These are phyloP conservation scores for Ryuthela nishihirai DNA, from an alignment of 2,888 invertebrate genomes.

Conservation along the genomic window DNA sequence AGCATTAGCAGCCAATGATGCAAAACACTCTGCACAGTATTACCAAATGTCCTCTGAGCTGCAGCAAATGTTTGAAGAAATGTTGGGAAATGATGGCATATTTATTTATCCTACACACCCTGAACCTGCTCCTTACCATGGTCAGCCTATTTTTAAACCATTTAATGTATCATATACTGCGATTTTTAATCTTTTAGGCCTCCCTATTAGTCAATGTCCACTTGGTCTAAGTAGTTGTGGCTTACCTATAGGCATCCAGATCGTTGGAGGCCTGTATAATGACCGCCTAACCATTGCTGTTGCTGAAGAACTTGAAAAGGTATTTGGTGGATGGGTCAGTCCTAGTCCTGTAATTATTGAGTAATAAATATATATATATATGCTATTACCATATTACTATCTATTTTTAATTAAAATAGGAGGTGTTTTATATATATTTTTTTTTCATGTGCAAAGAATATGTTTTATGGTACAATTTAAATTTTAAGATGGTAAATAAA, in stretches of 20 bases:
- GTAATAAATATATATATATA: too few species aligned
- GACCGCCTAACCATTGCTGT: slow-evolving; percentile 76
- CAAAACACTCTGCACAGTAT: slow-evolving; percentile 8
- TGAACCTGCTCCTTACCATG: slow-evolving; percentile 80
- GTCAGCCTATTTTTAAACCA: slow-evolving; percentile 73
- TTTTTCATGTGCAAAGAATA: too few species aligned
- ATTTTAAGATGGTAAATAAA: too few species aligned
- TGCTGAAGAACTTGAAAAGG: slow-evolving; percentile 69
- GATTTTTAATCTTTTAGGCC: slow-evolving; percentile 78
- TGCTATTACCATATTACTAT: too few species aligned
- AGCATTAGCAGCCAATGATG: slow-evolving; percentile 3
- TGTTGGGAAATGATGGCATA: slow-evolving; percentile 75
- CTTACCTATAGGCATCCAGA: slow-evolving; percentile 72
- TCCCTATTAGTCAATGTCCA: slow-evolving; percentile 83
- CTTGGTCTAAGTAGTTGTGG: slow-evolving; percentile 68
- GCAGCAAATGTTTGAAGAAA: slow-evolving; percentile 61
- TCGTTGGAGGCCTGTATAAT: slow-evolving; percentile 56
- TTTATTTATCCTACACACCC: slow-evolving; percentile 87
- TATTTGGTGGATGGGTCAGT: slow-evolving; percentile 74
- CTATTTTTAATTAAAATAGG: too few species aligned
- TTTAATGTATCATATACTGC: slow-evolving; percentile 83
- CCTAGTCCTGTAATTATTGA: too few species aligned
- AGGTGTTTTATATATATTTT: too few species aligned
- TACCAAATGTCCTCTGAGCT: slow-evolving; percentile 59
- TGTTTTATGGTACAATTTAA: too few species aligned